Base-by-base conservation (phyloP, 2,113 vertebrate genomes). In the Spea multiplicata region DNA sequence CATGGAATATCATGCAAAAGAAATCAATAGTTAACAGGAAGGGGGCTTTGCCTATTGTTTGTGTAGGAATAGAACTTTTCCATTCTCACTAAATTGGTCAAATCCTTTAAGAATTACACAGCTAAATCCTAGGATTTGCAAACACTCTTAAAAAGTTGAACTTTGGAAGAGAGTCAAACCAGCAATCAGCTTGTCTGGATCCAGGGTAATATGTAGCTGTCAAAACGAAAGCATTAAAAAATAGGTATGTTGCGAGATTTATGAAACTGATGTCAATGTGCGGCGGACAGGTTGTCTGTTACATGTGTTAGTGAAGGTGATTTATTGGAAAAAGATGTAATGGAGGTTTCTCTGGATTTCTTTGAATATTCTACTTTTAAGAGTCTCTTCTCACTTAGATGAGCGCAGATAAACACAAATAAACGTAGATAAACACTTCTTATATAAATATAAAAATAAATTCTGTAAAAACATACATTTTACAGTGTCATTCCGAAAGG, bases 81-180 rank as follows among this genome's bases (percentile, higher is more conserved):
- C 61, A 66, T 79, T 71, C 70, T 12, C n/a, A 66, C 59, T 48
- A 79, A 79, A 79, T 66, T 73, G 77, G 77, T 79, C 70, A 73
- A 73, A 79, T 73, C 77, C 69, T 79, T 79, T 47, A 8, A 78
- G 67, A 64, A 78, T 78, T 78, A 78, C 55, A 44, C 46, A 78
- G 65, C 46, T 68, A 86, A 86, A 83, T 86, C 82, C 79, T 84
- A 81, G 81, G 84, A 70, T 88, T 89, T 88, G 88, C 87, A 90
- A 88, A 90, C 87, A 86, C 87, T 87, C 89, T 91, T 89, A 89
- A 82, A 88, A 59, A 84, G 84, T 88, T 88, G 84, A 90, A 85
- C 84, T 85, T 87, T 90, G 87, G 86, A 89, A 87, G 84, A 17
- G 62, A 86, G 84, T 87, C 86, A 91, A 86, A 81, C 86, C 84